phyloP scores from a whole-genome alignment of 2,888 invertebrate genomes.

The Melipona beecheii region DNA sequence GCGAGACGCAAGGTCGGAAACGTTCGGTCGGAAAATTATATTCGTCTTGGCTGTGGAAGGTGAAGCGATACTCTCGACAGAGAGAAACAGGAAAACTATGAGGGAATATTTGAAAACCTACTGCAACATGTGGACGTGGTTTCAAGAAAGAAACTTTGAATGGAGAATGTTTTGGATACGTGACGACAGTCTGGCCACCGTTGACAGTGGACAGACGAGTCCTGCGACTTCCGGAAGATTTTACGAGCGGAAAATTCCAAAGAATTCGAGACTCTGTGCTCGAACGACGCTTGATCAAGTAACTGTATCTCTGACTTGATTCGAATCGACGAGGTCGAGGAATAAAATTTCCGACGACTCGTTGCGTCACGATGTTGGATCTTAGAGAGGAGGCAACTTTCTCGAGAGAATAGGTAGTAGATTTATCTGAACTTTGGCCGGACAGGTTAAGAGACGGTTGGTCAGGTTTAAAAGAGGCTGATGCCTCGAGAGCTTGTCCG shows the following conservation, averaged over 20 bases:
- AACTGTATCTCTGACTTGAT: background rate
- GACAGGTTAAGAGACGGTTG: background rate
- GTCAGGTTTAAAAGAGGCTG: background rate
- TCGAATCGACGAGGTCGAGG: background rate
- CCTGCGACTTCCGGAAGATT: background rate
- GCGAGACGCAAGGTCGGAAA: constrained; percentile 76
- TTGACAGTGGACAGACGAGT: background rate
- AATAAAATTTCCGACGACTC: background rate
- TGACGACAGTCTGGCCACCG: constrained; percentile 3
- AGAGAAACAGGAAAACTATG: background rate
- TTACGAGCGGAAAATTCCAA: background rate
- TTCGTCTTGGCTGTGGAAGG: constrained; percentile 35
- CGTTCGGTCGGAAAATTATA: constrained; percentile 59
- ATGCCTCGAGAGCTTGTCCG: constrained; percentile 20
- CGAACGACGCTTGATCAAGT: too few species aligned
- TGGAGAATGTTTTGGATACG: background rate
- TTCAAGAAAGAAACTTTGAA: background rate
- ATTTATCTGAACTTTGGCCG: constrained; percentile 23
- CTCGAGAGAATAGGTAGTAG: background rate
- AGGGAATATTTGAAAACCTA: background rate
- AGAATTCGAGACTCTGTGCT: too few species aligned
- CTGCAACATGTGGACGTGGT: background rate
- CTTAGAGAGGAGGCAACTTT: background rate
- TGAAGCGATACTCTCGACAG: constrained; percentile 19
- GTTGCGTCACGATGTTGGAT: background rate